Evolutionary conservation across 2,113 vertebrate species (phyloP).

Genomic region (Syngnathus scovelli): DNA sequence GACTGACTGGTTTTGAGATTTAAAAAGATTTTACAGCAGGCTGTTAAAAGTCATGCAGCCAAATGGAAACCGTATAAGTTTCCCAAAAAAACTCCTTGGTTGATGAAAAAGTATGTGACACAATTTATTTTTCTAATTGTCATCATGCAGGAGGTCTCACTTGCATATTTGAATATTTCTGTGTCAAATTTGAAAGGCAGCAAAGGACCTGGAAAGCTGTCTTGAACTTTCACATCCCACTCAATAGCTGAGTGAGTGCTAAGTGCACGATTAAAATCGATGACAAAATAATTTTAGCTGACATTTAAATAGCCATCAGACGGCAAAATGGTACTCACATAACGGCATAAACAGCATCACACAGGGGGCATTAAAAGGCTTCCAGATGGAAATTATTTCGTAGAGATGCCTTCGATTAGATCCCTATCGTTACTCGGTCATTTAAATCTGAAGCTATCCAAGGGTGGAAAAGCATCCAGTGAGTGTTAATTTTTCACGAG

Average conservation of each 20-base stretch:
- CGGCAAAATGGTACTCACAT: slow-evolving; percentile 11
- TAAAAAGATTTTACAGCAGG: not conserved
- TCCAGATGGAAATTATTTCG: slow-evolving; percentile 3
- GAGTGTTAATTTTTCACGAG: not conserved
- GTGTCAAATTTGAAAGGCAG: not conserved
- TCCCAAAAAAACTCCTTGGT: too few relatives aligned
- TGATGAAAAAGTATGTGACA: too few relatives aligned
- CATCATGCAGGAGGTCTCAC: not conserved
- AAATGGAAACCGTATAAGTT: slow-evolving; percentile 3
- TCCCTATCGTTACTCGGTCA: slow-evolving; percentile 6
- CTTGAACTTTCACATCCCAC: slow-evolving; percentile 5
- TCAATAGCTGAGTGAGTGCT: slow-evolving; percentile 33
- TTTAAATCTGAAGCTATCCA: slow-evolving; percentile 1
- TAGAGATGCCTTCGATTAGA: not conserved
- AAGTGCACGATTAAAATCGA: slow-evolving; percentile 38
- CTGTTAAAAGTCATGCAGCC: slow-evolving; percentile 12
- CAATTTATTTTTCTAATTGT: not conserved
- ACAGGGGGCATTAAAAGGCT: slow-evolving; percentile 14
- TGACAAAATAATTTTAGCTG: slow-evolving; percentile 17
- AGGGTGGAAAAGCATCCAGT: not conserved
- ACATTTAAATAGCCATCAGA: slow-evolving; percentile 25
- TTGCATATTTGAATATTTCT: not conserved
- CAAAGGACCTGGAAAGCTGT: slow-evolving; percentile 19
- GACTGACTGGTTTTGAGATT: not conserved
- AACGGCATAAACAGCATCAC: slow-evolving; percentile 4